These are phyloP conservation scores for Dromiciops gliroides DNA, from an alignment of 2,113 vertebrate species.

Conservation along the genomic window DNA sequence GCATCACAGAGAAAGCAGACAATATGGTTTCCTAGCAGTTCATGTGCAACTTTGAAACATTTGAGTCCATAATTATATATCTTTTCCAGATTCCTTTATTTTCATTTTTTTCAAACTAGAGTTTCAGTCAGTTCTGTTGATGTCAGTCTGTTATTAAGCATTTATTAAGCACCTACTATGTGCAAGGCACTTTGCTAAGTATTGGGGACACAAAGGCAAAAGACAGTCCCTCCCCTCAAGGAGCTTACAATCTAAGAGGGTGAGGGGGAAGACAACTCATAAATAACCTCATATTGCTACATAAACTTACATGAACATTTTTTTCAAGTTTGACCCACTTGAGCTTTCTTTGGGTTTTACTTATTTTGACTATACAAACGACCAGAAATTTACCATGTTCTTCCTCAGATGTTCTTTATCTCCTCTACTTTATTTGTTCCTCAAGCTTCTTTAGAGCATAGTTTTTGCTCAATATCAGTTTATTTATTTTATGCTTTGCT, in stretches of 20 bases:
- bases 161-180: neutral
- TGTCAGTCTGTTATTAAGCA: neutral
- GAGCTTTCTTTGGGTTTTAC: neutral
- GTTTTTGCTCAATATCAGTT: neutral
- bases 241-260: too few species aligned
- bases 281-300: neutral
- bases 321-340: neutral
- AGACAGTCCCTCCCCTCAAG: neutral
- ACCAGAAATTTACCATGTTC: neutral
- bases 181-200: neutral
- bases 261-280: too few species aligned
- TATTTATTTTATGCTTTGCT: neutral
- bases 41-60: neutral
- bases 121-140: neutral
- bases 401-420: neutral
- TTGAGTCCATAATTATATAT: neutral
- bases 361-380: neutral
- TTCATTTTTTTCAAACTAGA: neutral
- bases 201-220: neutral
- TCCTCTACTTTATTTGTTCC: neutral
- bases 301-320: neutral
- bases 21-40: neutral
- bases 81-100: neutral
- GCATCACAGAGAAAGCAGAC: neutral
- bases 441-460: neutral